phyloP scores from a whole-genome alignment of 1,140 invertebrate species.

The Apis dorsata region DNA sequence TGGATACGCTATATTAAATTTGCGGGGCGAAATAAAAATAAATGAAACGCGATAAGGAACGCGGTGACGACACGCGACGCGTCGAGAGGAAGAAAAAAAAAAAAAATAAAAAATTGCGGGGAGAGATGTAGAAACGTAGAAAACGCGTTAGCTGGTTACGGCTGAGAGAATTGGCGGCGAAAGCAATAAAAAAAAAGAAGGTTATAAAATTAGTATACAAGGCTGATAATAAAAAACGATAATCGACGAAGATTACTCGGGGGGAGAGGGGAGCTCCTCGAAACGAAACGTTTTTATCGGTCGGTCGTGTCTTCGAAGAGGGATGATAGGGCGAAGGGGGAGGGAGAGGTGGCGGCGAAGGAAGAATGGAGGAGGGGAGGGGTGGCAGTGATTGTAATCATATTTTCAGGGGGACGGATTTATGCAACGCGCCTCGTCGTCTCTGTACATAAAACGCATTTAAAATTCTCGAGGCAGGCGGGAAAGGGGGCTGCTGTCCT shows the following conservation, averaged over 20 bases:
- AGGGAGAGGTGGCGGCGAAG: not conserved
- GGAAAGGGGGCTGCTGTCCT: conserved; percentile 55
- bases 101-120: not conserved
- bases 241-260: conserved; percentile 61
- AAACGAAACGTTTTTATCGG: conserved; percentile 65
- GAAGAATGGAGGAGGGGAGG: not conserved
- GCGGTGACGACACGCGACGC: too few relatives aligned
- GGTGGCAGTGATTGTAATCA: conserved; percentile 62
- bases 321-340: too few relatives aligned
- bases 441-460: conserved; percentile 69
- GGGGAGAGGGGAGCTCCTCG: conserved; percentile 11
- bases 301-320: conserved; percentile 32
- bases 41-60: not conserved
- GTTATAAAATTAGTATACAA: conserved; percentile 63
- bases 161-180: too few relatives aligned
- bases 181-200: conserved; percentile 11
- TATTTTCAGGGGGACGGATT: conserved; percentile 66
- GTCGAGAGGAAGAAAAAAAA: not conserved
- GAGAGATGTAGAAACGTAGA: too few relatives aligned
- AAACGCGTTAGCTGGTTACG: too few relatives aligned
- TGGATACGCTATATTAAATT: not conserved
- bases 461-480: conserved; percentile 70
- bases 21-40: not conserved
- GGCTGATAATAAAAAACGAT: conserved; percentile 59
- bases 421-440: conserved; percentile 62